Evolutionary conservation across 2,888 invertebrate genomes (phyloP).

Genomic region (Nomada ruficornis): DNA sequence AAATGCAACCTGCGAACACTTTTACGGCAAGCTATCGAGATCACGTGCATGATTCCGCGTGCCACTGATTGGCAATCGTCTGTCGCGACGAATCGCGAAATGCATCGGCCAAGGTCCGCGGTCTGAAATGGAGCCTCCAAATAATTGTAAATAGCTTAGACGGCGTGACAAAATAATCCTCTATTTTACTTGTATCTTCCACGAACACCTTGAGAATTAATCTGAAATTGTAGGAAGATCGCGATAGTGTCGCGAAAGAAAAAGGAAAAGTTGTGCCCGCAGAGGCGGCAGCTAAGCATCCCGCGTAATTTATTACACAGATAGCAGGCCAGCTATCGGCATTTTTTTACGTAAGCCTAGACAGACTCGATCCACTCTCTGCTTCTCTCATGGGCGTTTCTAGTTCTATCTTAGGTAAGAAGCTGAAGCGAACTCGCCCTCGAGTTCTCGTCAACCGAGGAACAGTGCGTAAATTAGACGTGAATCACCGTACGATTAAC

Average conservation of each 20-base stretch:
- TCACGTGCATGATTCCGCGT: no score
- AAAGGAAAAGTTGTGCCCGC: background rate
- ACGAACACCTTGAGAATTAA: background rate
- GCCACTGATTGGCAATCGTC: no score
- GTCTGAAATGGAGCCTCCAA: no score
- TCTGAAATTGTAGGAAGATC: background rate
- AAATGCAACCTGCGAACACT: no score
- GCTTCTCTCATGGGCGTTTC: background rate
- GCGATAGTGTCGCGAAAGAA: background rate
- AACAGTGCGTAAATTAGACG: no score
- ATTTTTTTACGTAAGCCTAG: constrained; percentile 39
- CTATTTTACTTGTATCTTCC: background rate
- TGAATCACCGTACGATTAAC: no score
- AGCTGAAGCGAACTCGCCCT: background rate
- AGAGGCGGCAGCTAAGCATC: background rate
- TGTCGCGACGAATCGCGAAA: no score
- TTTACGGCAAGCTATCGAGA: no score
- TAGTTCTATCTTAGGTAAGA: constrained; percentile 20
- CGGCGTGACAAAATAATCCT: background rate
- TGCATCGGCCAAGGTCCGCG: no score
- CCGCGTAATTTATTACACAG: constrained; percentile 37
- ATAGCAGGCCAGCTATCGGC: constrained; percentile 34
- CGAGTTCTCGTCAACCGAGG: no score
- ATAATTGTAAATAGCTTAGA: background rate
- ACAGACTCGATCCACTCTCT: constrained; percentile 5